phyloP scores from a whole-genome alignment of 2,888 invertebrate genomes.

The Scaeva pyrastri region DNA sequence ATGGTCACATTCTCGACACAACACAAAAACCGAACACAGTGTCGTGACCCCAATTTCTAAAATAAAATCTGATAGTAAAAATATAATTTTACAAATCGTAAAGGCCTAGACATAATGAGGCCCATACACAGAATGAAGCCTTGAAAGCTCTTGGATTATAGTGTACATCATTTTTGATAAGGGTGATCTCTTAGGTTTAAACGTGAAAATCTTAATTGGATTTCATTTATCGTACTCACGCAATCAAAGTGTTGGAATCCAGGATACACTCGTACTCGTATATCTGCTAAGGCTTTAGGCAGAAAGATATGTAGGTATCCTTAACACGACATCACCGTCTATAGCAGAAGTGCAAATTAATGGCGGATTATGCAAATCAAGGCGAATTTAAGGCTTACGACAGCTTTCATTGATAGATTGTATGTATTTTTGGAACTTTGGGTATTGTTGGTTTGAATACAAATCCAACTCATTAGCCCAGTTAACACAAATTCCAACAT shows the following conservation, averaged over 20 bases:
- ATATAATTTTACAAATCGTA: not conserved
- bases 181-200: not conserved
- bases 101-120: not conserved
- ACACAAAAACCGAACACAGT: not conserved
- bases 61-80: slow-evolving; percentile 16
- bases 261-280: not conserved
- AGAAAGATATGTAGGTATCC: not conserved
- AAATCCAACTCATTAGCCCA: not conserved
- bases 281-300: not conserved
- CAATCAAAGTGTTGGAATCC: slow-evolving; percentile 14
- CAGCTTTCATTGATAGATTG: not conserved
- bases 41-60: not conserved
- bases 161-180: not conserved
- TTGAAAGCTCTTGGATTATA: not conserved
- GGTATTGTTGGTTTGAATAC: not conserved
- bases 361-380: slow-evolving; percentile 19
- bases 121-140: not conserved
- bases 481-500: no score
- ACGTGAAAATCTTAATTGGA: not conserved
- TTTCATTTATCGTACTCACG: slow-evolving; percentile 33
- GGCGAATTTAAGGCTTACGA: not conserved
- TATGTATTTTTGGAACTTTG: not conserved
- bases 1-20: not conserved
- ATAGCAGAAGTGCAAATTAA: not conserved
- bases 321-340: not conserved